Evolutionary conservation across 35 echinoderm and acorn worm genomes (phyloP).

Genomic region (Strongylocentrotus purpuratus): DNA sequence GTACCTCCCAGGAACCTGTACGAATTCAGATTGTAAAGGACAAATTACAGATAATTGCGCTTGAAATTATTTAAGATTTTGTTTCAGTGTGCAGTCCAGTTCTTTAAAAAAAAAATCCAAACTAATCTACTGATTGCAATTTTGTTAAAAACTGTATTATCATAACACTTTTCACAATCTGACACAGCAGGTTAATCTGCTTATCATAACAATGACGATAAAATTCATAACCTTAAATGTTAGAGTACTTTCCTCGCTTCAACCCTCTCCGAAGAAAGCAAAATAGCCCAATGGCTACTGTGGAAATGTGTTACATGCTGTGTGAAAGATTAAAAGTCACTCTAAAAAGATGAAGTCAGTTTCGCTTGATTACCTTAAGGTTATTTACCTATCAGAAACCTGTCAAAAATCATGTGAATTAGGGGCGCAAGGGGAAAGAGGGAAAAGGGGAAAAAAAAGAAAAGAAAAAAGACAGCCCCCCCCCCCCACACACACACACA

Average conservation of each 20-base stretch:
- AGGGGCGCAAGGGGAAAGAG: neutral
- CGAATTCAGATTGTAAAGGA: neutral
- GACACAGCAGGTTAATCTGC: neutral
- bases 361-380: neutral
- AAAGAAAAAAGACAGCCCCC: neutral
- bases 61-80: no score
- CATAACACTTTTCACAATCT: neutral
- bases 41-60: no score
- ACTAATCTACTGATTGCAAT: neutral
- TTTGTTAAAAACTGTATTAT: neutral
- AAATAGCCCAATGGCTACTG: neutral
- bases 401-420: neutral
- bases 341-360: neutral
- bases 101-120: neutral
- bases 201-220: constrained; percentile 1
- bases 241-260: neutral
- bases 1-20: neutral
- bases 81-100: neutral
- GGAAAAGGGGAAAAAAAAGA: neutral
- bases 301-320: neutral
- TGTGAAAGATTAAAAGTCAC: constrained; percentile 11
- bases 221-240: neutral
- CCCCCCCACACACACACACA: neutral
- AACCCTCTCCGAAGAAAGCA: neutral
- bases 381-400: neutral